Conservation (phyloP, 2,113 vertebrate species). For the Merops nubicus region DNA sequence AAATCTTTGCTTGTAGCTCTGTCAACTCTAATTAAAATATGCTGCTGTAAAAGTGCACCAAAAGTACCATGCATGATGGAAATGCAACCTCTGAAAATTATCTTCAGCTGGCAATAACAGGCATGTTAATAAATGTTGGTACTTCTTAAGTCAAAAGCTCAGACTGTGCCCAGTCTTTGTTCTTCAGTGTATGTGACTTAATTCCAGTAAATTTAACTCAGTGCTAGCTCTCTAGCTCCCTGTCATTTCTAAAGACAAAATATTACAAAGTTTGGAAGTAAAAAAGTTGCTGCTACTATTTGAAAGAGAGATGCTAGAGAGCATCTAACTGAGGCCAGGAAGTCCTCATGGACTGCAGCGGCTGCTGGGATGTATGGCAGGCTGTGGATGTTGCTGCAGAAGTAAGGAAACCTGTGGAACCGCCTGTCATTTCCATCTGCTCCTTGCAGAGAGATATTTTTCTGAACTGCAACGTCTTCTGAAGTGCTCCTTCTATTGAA, state of each 20-base stretch:
- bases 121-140: neutral
- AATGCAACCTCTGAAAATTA: neutral
- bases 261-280: neutral
- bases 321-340: fast-evolving
- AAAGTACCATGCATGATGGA: neutral
- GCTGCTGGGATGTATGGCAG: neutral
- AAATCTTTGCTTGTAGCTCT: neutral
- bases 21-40: neutral
- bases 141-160: neutral
- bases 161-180: neutral
- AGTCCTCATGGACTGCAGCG: neutral
- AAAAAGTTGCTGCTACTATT: neutral
- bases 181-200: neutral
- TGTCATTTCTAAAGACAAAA: neutral
- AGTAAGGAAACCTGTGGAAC: neutral
- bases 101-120: neutral
- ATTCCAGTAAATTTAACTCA: neutral
- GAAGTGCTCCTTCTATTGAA: neutral
- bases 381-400: neutral
- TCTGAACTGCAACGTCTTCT: neutral
- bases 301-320: neutral
- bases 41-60: neutral
- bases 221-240: neutral
- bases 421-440: neutral
- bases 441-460: neutral